These are phyloP conservation scores for Barnardius zonarius DNA, from an alignment of 2,113 vertebrate genomes.

Conservation along the genomic window DNA sequence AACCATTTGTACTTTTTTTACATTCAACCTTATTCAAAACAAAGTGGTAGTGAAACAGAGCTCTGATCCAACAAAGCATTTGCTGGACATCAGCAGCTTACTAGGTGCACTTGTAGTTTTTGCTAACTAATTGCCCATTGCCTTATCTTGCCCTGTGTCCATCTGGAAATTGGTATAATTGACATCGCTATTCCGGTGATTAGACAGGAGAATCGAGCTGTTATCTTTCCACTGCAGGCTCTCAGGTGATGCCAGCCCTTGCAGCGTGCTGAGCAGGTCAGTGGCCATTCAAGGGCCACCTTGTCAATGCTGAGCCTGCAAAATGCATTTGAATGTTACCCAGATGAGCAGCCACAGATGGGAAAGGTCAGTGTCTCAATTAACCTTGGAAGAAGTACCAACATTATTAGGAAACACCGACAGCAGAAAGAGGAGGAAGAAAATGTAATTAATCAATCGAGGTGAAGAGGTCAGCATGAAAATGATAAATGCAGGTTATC, in stretches of 20 bases:
- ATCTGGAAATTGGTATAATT: background rate
- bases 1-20: background rate
- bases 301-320: constrained; percentile 63
- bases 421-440: constrained; percentile 36
- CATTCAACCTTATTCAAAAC: background rate
- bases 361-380: constrained; percentile 74
- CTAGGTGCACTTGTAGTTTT: background rate
- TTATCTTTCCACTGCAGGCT: background rate
- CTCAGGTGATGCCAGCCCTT: background rate
- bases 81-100: background rate
- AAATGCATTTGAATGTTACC: background rate
- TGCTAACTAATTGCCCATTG: background rate
- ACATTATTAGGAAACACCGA: constrained; percentile 46
- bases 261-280: constrained; percentile 2
- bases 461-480: constrained; percentile 57
- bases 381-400: constrained; percentile 72
- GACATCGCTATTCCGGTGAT: background rate
- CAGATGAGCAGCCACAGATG: constrained; percentile 23
- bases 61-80: background rate
- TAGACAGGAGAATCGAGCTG: background rate
- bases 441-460: constrained; percentile 67
- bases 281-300: constrained; percentile 33
- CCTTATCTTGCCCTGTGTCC: background rate
- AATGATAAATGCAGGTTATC: constrained; percentile 70
- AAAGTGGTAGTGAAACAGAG: background rate